Base-by-base conservation (phyloP, 2,888 invertebrate genomes). In the Thalpophila matura region DNA sequence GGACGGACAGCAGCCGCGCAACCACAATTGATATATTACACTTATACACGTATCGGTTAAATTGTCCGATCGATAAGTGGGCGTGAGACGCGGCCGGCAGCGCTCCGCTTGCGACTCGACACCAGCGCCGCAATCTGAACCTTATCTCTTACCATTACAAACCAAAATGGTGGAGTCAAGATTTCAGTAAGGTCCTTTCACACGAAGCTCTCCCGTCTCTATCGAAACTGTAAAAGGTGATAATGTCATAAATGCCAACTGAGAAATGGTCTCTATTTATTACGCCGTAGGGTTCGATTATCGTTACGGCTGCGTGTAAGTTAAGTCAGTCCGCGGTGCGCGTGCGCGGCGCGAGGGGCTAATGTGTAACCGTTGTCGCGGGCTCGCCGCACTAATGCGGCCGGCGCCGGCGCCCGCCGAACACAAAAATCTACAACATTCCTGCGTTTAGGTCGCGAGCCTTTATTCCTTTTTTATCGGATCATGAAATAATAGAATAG, bases 321-420 rank as follows among this genome's bases (percentile, higher is more conserved):
- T 43, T 63, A 50, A 4, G 65, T 14, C 59, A 18, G 1, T 9
- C 3, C 7, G 22, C 5, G 56, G 4, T 18, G 60, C 14, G 42
- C 24, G 24, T 14, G 37, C 82, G 18, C 85, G 62, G 69, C 89
- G 66, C 91, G 90, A 65, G 82, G 84, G 84, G 86, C 89, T 92
- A 92, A 92, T 91, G 92, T 90, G 91, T 84, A 89, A 88, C 82
- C 86, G 92, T 75, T 91, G 92, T 91, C 86, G 86, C 81, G 75
- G 70, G 66, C 70, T 79, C 80, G 87, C 84, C 86, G 80, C 87
- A 85, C 91, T 91, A 92, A 92, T 92, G 92, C 91, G 88, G 80
- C 82, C 92, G 95, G 87, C 95, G 95, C 83, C 96, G 95, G 90
- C 95, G 95, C 84, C 95, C 93, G 87, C 87, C 89, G 89, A 86